Base-by-base conservation (phyloP, 2,888 invertebrate genomes). In the Lomographa bimaculata region DNA sequence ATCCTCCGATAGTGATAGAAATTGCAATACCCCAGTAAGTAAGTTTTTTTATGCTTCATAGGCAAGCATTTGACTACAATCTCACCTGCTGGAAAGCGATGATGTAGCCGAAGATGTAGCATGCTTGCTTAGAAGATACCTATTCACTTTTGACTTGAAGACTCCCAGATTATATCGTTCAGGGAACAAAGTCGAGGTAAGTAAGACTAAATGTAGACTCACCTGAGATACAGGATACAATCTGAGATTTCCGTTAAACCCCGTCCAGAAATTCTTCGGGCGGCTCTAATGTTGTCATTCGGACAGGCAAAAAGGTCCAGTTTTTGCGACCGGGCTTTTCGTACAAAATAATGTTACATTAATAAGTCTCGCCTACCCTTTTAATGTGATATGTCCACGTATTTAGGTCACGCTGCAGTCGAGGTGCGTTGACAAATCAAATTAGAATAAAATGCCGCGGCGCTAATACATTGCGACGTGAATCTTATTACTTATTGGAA, bases 331-430 rank as follows among this genome's bases (percentile, higher is more conserved):
- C 45, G 62, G 60, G 58, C 66, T 75, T 79, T 71, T 64, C 65
- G 65, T 66, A 60, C 62, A 67, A 71, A 72, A 74, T 77, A 79
- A 79, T 78, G 71, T 71, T 72, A 77, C 79, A 72, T 79, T 78
- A 78, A 79, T 78, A 73, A 80, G 78, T 73, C 73, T 64, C 69
- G 64, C 65, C 69, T 66, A 68, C 70, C 67, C 68, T 73, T 71
- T 69, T 64, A 55, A 34, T 56, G 56, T 56, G 63, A 64, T 60
- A 69, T 70, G 71, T 72, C n/a, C 71, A 70, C 65, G 69, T 67
- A 68, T 74, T 68, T 63, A 56, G 74, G 71, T 68, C 67, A 65
- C 57, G 60, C 56, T 64, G 63, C 58, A 57, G 60, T 64, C 57
- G 52, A 50, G 57, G 58, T 61, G 55, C 62, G 59, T 59, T 68